phyloP scores from a whole-genome alignment of 1,140 invertebrate species.

The Tetramorium alpestre region DNA sequence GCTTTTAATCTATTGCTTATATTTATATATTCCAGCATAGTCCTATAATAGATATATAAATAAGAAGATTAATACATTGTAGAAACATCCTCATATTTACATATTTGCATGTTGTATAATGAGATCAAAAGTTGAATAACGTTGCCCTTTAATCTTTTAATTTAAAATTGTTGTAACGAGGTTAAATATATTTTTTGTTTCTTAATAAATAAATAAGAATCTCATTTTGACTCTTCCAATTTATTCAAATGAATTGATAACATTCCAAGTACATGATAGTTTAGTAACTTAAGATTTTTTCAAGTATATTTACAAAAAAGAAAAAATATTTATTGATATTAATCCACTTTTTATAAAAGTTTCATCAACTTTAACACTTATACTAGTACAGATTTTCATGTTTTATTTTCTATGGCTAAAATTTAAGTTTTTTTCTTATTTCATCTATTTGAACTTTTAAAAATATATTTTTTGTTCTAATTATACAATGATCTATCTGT shows the following conservation, averaged over 20 bases:
- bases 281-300: background rate
- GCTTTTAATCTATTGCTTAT: slow-evolving; percentile 37
- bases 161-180: background rate
- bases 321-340: background rate
- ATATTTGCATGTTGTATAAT: slow-evolving; percentile 27
- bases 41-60: background rate
- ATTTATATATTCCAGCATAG: slow-evolving; percentile 40
- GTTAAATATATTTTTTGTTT: background rate
- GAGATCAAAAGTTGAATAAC: slow-evolving; percentile 16
- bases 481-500: background rate
- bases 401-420: background rate
- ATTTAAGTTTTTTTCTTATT: background rate
- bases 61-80: slow-evolving; percentile 26
- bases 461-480: background rate
- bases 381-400: background rate
- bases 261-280: background rate
- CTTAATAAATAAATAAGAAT: slow-evolving; percentile 3
- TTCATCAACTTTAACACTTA: background rate
- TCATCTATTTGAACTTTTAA: background rate
- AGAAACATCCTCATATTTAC: slow-evolving; percentile 27
- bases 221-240: background rate
- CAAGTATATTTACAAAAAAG: background rate
- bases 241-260: background rate
- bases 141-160: slow-evolving; percentile 37
- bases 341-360: background rate